A percentile compares a stretch with the other conserved stretches of the same genome.
Conservation (phyloP, 2,888 invertebrate genomes). For the Ophraella communa region DNA sequence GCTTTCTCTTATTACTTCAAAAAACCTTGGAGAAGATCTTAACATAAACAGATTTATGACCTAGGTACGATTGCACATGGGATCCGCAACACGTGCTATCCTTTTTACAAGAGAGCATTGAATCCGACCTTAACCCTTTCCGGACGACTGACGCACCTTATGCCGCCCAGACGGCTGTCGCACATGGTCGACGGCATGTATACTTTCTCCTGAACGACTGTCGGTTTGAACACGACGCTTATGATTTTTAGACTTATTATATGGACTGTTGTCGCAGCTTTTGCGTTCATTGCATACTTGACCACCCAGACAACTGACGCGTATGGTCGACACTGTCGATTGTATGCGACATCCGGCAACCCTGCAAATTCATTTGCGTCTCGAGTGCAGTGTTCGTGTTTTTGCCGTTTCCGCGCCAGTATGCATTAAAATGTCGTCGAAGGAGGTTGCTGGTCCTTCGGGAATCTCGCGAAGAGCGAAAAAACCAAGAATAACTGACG, state of each 20-base stretch:
- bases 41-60: no score
- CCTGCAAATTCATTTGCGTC: constrained; percentile 12
- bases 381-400: neutral
- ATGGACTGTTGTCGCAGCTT: constrained; percentile 27
- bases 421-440: constrained; percentile 13
- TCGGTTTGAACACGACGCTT: constrained; percentile 25
- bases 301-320: constrained; percentile 20
- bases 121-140: constrained; percentile 4
- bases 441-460: constrained; percentile 13
- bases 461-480: constrained; percentile 5
- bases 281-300: constrained; percentile 29
- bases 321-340: constrained; percentile 23
- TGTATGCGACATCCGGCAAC: constrained; percentile 28
- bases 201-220: constrained; percentile 26
- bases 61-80: no score
- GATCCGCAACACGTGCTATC: no score
- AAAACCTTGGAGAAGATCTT: no score
- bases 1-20: no score
- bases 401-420: constrained; percentile 15
- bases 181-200: constrained; percentile 26
- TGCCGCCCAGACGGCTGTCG: constrained; percentile 25
- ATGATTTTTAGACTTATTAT: constrained; percentile 20
- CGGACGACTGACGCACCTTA: constrained; percentile 17
- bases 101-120: no score
- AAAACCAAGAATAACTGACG: constrained; percentile 11